These are phyloP conservation scores for Cardiocondyla obscurior DNA, from an alignment of 1,140 invertebrate species.

Conservation along the genomic window DNA sequence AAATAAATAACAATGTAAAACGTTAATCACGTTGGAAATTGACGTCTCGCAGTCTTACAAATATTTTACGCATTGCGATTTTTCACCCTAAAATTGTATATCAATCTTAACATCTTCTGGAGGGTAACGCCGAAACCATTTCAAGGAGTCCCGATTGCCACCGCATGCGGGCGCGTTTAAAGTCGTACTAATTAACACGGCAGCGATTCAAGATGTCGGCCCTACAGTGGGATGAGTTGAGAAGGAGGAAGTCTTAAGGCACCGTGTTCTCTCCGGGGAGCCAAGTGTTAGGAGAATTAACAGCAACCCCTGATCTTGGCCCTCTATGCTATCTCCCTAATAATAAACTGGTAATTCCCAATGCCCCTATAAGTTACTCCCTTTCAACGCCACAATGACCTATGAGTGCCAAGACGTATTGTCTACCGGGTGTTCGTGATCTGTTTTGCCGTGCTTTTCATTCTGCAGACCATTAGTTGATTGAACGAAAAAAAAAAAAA, in stretches of 20 bases:
- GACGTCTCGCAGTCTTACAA: neutral
- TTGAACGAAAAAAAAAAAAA: constrained; percentile 36
- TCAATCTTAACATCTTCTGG: constrained; percentile 56
- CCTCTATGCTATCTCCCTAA: constrained; percentile 83
- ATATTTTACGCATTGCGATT: neutral
- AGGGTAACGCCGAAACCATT: constrained; percentile 60
- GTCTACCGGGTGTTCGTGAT: constrained; percentile 70
- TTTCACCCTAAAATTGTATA: constrained; percentile 32
- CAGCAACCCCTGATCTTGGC: constrained; percentile 81
- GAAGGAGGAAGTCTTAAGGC: constrained; percentile 81
- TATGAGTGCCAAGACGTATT: constrained; percentile 77
- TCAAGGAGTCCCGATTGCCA: constrained; percentile 66
- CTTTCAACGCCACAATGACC: constrained; percentile 83
- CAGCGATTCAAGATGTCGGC: constrained; percentile 79
- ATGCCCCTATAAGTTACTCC: constrained; percentile 84
- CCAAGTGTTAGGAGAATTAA: constrained; percentile 82
- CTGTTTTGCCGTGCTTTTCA: constrained; percentile 40
- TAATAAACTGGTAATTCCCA: constrained; percentile 85
- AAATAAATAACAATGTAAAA: neutral
- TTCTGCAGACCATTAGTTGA: constrained; percentile 49
- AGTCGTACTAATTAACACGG: constrained; percentile 81
- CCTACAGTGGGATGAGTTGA: constrained; percentile 64
- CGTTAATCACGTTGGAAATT: neutral
- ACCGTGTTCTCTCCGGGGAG: constrained; percentile 80
- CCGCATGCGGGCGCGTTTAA: constrained; percentile 75